Evolutionary conservation across 2,797 vertebrate species (phyloP).

Genomic region (Anguilla marmorata): DNA sequence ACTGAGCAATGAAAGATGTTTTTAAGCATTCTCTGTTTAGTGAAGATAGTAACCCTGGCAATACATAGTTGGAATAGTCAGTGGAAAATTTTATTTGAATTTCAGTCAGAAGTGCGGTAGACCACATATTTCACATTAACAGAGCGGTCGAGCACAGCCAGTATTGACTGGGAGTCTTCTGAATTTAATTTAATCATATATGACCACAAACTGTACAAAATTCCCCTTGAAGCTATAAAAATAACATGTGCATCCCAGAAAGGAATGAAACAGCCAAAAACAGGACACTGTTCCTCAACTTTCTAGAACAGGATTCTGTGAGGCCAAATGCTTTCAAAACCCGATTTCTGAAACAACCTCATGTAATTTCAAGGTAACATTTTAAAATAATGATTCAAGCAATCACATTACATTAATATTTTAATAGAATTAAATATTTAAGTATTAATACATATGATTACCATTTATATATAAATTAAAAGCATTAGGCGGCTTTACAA

Average conservation of each 20-base stretch:
- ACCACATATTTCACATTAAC: neutral
- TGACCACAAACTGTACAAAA: neutral
- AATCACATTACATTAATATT: conserved; percentile 55
- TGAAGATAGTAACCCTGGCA: neutral
- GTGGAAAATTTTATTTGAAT: neutral
- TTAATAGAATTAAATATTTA: conserved; percentile 48
- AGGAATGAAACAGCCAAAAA: neutral
- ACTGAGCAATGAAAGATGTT: neutral
- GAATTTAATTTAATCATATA: conserved; percentile 5
- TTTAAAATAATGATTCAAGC: neutral
- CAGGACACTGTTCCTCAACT: neutral
- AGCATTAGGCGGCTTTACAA: conserved; percentile 51
- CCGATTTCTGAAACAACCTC: neutral
- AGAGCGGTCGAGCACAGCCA: neutral
- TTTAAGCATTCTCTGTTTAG: neutral
- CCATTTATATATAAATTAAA: conserved; percentile 59
- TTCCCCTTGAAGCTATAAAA: neutral
- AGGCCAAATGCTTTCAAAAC: neutral
- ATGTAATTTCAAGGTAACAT: neutral
- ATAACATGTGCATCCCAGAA: neutral
- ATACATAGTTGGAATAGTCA: neutral
- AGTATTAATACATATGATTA: conserved; percentile 56
- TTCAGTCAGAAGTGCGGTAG: neutral
- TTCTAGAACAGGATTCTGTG: neutral
- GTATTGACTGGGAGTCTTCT: neutral